Conservation (phyloP, 1,140 invertebrate genomes). For the Spodoptera litura region DNA sequence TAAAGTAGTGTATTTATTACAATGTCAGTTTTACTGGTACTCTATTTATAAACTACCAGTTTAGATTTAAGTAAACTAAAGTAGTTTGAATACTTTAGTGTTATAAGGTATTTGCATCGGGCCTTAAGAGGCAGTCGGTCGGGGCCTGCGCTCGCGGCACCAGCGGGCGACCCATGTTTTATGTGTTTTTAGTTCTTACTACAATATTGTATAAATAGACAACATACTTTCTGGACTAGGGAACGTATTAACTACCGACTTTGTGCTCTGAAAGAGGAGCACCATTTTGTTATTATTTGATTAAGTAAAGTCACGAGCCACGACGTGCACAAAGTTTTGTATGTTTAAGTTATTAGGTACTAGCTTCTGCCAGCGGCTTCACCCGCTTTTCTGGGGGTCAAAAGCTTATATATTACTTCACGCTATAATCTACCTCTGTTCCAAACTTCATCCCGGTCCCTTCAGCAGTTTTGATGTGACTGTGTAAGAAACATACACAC, state of each 20-base stretch:
- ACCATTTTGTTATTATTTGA: conserved; percentile 18
- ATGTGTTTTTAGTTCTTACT: conserved; percentile 49
- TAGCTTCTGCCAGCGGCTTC: no score
- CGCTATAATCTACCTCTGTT: no score
- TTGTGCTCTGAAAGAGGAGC: conserved; percentile 8
- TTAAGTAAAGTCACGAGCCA: conserved; percentile 27
- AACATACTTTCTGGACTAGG: conserved; percentile 32
- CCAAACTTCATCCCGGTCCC: no score
- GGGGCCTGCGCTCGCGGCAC: conserved; percentile 20
- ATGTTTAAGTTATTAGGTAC: not conserved
- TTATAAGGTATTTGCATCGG: conserved; percentile 49
- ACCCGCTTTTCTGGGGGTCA: not conserved
- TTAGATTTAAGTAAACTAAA: conserved; percentile 55
- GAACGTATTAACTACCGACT: conserved; percentile 34
- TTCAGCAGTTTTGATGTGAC: no score
- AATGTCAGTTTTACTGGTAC: conserved; percentile 59
- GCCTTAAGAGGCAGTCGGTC: conserved; percentile 44
- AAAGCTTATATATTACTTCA: no score
- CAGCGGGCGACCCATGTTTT: conserved; percentile 53
- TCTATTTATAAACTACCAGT: conserved; percentile 63
- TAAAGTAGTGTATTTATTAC: conserved; percentile 62
- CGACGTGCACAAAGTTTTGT: not conserved
- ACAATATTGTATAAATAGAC: conserved; percentile 46
- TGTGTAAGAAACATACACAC: no score
- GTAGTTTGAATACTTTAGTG: conserved; percentile 53